Evolutionary conservation across 2,113 vertebrate genomes (phyloP).

Genomic region (Uropsilus gracilis): DNA sequence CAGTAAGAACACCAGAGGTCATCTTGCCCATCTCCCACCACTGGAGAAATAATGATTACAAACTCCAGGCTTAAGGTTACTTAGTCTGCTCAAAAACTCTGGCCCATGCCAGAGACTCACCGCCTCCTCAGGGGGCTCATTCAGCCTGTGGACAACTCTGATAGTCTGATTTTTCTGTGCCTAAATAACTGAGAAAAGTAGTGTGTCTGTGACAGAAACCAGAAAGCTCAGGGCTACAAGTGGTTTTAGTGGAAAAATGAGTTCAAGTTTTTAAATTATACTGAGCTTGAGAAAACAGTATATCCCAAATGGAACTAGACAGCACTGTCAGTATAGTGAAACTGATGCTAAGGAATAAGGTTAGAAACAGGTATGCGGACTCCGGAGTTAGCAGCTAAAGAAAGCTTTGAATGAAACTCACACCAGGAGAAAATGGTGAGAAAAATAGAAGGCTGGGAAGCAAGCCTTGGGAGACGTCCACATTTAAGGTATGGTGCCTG

Average conservation of each 20-base stretch:
- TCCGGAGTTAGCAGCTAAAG: not conserved
- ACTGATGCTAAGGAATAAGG: not conserved
- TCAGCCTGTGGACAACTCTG: not conserved
- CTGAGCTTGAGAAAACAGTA: not conserved
- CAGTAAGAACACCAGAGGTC: too few species aligned
- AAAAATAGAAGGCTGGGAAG: too few species aligned
- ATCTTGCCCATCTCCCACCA: too few species aligned
- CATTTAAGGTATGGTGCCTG: too few species aligned
- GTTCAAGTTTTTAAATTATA: constrained; percentile 13
- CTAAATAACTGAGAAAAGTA: not conserved
- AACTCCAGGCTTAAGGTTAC: too few species aligned
- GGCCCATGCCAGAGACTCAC: not conserved
- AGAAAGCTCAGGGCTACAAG: not conserved
- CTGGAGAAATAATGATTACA: too few species aligned
- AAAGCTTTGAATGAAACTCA: too few species aligned
- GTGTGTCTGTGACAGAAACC: not conserved
- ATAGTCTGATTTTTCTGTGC: not conserved
- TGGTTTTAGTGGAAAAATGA: not conserved
- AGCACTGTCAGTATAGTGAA: constrained; percentile 1
- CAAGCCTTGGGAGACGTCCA: too few species aligned
- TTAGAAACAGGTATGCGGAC: not conserved
- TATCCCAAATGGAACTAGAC: not conserved
- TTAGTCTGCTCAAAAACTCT: constrained; percentile 14
- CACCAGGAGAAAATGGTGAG: too few species aligned
- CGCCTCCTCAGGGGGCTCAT: not conserved